Percentiles rank a stretch among this genome's conserved stretches.
Evolutionary conservation across 2,888 invertebrate genomes (phyloP).

Genomic region (Alcis repandata): DNA sequence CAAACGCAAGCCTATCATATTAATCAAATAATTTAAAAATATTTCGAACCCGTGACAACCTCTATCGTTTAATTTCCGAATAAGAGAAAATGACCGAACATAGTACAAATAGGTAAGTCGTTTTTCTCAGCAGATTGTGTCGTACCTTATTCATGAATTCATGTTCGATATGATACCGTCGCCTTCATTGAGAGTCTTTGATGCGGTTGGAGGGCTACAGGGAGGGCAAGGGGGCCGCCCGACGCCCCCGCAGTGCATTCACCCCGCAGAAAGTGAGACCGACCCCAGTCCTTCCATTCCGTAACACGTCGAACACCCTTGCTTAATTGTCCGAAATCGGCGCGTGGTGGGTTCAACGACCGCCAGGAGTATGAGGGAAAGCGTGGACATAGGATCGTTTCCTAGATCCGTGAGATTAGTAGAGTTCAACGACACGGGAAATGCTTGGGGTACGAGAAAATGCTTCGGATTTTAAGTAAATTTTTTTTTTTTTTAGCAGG

Average conservation of each 20-base stretch:
- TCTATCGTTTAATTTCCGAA: too few relatives aligned
- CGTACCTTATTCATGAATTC: conserved; percentile 30
- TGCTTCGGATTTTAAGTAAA: neutral
- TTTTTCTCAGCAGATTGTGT: too few relatives aligned
- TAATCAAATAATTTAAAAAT: too few relatives aligned
- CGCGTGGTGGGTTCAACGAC: conserved; percentile 74
- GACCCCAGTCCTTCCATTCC: conserved; percentile 75
- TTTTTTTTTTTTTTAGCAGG: neutral
- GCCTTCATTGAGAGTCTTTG: conserved; percentile 78
- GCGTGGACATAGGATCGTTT: conserved; percentile 54
- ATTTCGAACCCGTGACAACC: too few relatives aligned
- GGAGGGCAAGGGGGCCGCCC: conserved; percentile 67
- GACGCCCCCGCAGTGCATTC: conserved; percentile 82
- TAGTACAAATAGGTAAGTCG: too few relatives aligned
- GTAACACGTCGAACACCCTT: conserved; percentile 74
- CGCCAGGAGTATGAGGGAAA: conserved; percentile 51
- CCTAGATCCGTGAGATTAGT: conserved; percentile 43
- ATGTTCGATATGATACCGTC: conserved; percentile 55
- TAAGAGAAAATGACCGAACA: too few relatives aligned
- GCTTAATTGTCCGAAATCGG: conserved; percentile 77
- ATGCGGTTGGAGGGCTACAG: conserved; percentile 71
- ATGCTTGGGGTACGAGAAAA: conserved; percentile 2
- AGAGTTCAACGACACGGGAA: conserved; percentile 52
- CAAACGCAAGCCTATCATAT: too few relatives aligned
- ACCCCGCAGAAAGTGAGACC: conserved; percentile 84